Evolutionary conservation across 2,113 vertebrate genomes (phyloP).

Genomic region (Psammodynastes pulverulentus): DNA sequence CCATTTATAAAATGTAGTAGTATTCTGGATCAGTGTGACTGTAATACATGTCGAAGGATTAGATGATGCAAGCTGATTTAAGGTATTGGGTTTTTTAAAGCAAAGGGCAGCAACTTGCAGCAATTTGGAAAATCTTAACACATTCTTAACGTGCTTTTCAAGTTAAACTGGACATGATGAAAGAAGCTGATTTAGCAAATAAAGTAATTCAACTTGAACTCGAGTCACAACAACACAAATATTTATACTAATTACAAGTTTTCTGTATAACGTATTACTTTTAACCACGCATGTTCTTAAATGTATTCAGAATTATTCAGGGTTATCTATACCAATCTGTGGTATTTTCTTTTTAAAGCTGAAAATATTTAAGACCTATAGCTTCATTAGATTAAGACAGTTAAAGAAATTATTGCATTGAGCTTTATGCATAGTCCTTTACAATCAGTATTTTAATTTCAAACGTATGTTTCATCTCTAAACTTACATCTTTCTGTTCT

Average conservation of each 20-base stretch:
- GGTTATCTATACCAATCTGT: neutral
- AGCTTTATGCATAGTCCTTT: neutral
- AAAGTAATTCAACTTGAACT: neutral
- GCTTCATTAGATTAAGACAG: neutral
- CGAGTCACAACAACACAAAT: neutral
- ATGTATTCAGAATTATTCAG: neutral
- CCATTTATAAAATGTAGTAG: neutral
- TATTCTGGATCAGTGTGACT: neutral
- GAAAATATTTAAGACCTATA: neutral
- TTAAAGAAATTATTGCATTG: neutral
- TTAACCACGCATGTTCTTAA: neutral
- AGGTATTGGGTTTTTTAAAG: neutral
- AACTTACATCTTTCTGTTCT: neutral
- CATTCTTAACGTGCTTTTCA: neutral
- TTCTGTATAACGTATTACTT: neutral
- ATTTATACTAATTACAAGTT: neutral
- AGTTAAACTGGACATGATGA: neutral
- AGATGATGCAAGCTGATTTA: neutral
- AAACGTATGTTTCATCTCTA: slow-evolving; percentile 17
- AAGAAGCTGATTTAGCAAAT: neutral
- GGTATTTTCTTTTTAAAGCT: neutral
- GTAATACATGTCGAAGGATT: neutral
- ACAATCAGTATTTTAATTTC: neutral
- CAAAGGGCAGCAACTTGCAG: neutral
- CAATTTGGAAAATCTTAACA: neutral